phyloP scores from a whole-genome alignment of 2,888 invertebrate genomes.

The Ornithoptera alexandrae region DNA sequence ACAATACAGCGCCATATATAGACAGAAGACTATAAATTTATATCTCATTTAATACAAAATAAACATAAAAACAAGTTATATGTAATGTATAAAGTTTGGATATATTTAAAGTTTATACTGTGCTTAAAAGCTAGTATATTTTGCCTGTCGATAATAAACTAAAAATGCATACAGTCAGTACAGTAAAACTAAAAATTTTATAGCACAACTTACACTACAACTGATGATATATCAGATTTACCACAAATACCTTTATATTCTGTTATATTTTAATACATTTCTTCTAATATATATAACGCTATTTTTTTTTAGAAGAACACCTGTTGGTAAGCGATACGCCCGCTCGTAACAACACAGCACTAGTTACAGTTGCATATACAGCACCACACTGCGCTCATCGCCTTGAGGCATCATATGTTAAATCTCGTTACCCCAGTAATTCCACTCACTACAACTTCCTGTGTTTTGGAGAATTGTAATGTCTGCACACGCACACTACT shows the following conservation, averaged over 20 bases:
- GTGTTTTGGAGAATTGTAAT: too few species aligned
- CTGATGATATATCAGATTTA: neutral
- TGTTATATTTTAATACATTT: neutral
- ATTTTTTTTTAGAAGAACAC: too few species aligned
- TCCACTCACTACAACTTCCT: too few species aligned
- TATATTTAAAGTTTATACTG: neutral
- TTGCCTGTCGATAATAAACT: neutral
- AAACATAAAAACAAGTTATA: neutral
- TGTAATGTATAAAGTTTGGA: neutral
- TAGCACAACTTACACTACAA: neutral
- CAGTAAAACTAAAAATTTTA: neutral
- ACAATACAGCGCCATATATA: neutral
- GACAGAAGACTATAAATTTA: neutral
- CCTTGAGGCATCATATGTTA: too few species aligned
- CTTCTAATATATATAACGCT: too few species aligned
- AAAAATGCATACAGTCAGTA: conserved; percentile 1
- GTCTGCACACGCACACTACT: too few species aligned
- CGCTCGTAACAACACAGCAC: too few species aligned
- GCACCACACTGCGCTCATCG: too few species aligned
- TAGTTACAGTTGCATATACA: too few species aligned
- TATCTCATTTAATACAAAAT: neutral
- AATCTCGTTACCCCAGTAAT: too few species aligned
- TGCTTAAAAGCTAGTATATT: neutral
- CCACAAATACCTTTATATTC: neutral
- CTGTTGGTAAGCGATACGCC: too few species aligned